A percentile compares a stretch with the other conserved stretches of the same genome.
Conservation (phyloP, 2,797 vertebrate genomes). For the Anas georgica region DNA sequence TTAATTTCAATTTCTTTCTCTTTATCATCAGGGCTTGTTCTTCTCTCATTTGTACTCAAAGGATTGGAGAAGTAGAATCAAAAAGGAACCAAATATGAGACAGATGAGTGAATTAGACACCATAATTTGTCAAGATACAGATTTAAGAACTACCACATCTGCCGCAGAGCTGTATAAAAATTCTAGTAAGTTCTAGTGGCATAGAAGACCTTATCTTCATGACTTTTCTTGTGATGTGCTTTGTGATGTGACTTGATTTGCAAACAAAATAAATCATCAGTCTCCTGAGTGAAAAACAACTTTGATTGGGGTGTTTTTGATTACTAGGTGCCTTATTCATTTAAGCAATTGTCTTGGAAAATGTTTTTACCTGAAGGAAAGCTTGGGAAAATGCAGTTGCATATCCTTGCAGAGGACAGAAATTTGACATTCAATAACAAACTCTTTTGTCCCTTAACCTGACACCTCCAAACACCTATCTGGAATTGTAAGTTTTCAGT, state of each 20-base stretch:
- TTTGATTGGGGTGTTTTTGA: slow-evolving; percentile 14
- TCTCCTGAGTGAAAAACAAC: neutral
- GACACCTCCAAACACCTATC: neutral
- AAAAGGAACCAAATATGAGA: neutral
- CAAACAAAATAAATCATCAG: slow-evolving; percentile 23
- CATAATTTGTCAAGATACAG: slow-evolving; percentile 22
- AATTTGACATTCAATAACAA: neutral
- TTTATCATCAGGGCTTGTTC: neutral
- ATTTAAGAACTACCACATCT: slow-evolving; percentile 5
- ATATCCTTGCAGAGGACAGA: neutral
- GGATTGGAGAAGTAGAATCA: neutral
- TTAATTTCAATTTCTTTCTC: neutral
- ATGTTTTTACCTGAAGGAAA: neutral
- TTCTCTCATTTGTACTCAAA: neutral
- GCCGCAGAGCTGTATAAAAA: neutral
- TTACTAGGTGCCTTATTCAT: slow-evolving; percentile 2
- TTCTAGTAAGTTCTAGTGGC: neutral
- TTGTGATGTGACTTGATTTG: slow-evolving; percentile 11
- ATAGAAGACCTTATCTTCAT: neutral
- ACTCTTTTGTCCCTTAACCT: neutral
- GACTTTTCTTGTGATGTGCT: slow-evolving; percentile 13
- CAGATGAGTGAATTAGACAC: neutral
- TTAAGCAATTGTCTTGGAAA: slow-evolving; percentile 11
- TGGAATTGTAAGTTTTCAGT: neutral
- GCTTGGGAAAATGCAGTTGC: neutral